Evolutionary conservation across 2,888 invertebrate genomes (phyloP).

Genomic region (Microctonus brassicae): DNA sequence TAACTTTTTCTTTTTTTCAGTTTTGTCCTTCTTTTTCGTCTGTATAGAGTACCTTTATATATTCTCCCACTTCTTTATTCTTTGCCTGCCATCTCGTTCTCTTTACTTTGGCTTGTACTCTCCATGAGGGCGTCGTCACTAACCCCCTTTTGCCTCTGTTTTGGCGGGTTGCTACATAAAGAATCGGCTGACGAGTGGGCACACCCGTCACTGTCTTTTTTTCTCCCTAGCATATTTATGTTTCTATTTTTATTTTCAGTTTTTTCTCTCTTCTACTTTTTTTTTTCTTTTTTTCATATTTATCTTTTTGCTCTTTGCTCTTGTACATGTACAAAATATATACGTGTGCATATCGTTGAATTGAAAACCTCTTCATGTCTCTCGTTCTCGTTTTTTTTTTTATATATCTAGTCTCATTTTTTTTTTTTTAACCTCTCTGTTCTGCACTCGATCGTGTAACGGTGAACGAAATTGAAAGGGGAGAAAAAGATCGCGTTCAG

Average conservation of each 20-base stretch:
- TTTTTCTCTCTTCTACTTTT: background rate
- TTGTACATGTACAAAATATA: slow-evolving; percentile 20
- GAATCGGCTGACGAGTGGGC: slow-evolving; percentile 36
- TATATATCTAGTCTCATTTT: background rate
- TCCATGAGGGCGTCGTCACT: background rate
- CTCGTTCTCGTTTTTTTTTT: slow-evolving; percentile 6
- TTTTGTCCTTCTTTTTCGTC: background rate
- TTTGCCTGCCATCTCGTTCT: background rate
- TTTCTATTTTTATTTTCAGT: background rate
- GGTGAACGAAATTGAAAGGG: slow-evolving; percentile 22
- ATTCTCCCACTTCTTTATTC: background rate
- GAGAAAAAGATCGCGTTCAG: slow-evolving; percentile 25
- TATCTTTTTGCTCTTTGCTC: background rate
- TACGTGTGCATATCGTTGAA: slow-evolving; percentile 20
- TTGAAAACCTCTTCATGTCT: slow-evolving; percentile 32
- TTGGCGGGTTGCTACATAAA: slow-evolving; percentile 26
- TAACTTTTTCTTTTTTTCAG: background rate
- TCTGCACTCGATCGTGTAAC: slow-evolving; percentile 8
- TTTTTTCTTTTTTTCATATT: background rate
- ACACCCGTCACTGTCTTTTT: background rate
- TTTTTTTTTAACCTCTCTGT: background rate
- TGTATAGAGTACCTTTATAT: background rate
- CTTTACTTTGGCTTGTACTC: slow-evolving; percentile 1
- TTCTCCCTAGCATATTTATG: background rate
- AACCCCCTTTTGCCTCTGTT: slow-evolving; percentile 21